These are phyloP conservation scores for Tychaedon coryphoeus DNA, from an alignment of 2,113 vertebrate species.

Conservation along the genomic window DNA sequence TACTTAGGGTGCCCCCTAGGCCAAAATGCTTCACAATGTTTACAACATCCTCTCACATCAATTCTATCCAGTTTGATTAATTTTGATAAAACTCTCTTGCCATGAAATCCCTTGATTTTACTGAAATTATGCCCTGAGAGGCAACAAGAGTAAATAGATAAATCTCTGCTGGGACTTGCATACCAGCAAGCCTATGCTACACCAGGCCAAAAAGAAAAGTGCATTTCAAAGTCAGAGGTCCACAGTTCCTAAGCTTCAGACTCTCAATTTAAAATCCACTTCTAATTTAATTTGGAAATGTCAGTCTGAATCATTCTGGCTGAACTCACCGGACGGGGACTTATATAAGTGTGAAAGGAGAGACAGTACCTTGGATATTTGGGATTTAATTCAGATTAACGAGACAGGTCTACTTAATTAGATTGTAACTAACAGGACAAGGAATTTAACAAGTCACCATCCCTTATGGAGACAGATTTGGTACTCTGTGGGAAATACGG, in stretches of 20 bases:
- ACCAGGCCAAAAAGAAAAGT: neutral
- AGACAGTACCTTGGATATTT: neutral
- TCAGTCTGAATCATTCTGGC: slow-evolving; percentile 11
- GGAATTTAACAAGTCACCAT: neutral
- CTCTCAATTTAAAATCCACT: neutral
- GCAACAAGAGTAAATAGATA: neutral
- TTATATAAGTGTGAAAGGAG: neutral
- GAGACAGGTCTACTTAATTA: neutral
- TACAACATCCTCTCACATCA: neutral
- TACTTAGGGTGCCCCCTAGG: slow-evolving; percentile 61
- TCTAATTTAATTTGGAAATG: neutral
- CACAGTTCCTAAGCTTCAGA: neutral
- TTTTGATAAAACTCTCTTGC: neutral
- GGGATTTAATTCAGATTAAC: neutral
- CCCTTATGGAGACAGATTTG: neutral
- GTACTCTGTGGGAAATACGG: neutral
- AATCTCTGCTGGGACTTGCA: neutral
- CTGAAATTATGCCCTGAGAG: slow-evolving; percentile 6
- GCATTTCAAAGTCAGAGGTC: neutral
- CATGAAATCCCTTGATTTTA: neutral
- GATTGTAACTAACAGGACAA: neutral
- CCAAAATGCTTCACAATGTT: slow-evolving; percentile 8
- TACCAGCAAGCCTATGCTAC: neutral
- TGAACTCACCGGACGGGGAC: neutral
- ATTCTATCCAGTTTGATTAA: neutral